Conservation (phyloP, 2,797 vertebrate species). For the Leptoclinus maculatus region DNA sequence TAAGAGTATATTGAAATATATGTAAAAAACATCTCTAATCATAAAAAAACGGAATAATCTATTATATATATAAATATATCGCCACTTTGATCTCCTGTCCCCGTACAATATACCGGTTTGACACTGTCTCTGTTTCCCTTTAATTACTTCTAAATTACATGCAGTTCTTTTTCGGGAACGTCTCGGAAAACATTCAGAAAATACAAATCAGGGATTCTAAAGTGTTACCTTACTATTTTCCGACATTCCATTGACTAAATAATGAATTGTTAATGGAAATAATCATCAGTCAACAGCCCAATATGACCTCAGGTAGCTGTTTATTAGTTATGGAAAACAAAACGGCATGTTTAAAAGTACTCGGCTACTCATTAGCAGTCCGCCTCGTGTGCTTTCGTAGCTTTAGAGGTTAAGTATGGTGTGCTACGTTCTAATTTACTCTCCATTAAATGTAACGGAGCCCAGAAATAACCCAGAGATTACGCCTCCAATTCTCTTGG, state of each 20-base stretch:
- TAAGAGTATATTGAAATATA: no score
- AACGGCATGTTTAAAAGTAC: conserved; percentile 25
- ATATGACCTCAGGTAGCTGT: background rate
- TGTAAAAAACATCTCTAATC: background rate
- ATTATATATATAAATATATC: background rate
- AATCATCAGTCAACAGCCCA: background rate
- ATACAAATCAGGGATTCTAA: background rate
- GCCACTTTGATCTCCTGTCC: background rate
- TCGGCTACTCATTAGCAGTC: conserved; percentile 52
- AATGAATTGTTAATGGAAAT: background rate
- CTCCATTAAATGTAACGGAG: conserved; percentile 58
- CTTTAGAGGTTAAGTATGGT: conserved; percentile 33
- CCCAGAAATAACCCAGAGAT: conserved; percentile 56
- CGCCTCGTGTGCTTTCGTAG: conserved; percentile 11
- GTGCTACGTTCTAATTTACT: conserved; percentile 48
- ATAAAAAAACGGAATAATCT: background rate
- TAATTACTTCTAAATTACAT: background rate
- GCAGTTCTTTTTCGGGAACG: background rate
- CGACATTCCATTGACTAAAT: background rate
- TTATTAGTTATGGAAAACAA: conserved; percentile 35
- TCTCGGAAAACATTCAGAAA: background rate
- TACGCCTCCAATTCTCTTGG: conserved; percentile 60
- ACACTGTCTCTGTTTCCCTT: background rate
- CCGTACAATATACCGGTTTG: background rate
- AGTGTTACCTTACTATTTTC: background rate